A percentile compares a stretch with the other conserved stretches of the same genome.
These are phyloP conservation scores for Phataginus tetradactyla DNA, from an alignment of 2,797 vertebrate species.

Conservation along the genomic window DNA sequence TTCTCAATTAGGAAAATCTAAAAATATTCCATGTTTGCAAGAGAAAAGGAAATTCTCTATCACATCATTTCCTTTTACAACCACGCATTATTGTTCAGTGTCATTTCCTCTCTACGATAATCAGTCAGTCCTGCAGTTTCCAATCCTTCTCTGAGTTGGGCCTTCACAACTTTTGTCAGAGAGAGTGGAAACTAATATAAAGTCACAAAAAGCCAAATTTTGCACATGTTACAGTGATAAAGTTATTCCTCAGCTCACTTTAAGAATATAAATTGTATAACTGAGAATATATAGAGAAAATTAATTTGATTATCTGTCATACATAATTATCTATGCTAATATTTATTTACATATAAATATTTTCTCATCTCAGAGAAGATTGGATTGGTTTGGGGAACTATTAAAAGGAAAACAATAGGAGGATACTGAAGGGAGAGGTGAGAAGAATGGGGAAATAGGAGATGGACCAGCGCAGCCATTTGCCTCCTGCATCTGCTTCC, in stretches of 20 bases:
- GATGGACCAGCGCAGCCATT: too few relatives aligned
- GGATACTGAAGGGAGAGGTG: neutral
- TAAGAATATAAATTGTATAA: neutral
- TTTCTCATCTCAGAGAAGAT: neutral
- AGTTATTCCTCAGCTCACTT: neutral
- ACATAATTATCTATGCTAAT: neutral
- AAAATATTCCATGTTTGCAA: neutral
- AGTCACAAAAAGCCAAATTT: neutral
- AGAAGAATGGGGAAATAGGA: neutral
- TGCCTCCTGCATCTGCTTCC: neutral
- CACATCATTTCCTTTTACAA: constrained; percentile 14
- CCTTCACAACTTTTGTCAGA: neutral
- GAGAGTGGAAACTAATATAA: neutral
- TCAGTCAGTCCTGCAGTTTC: neutral
- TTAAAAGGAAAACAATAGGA: neutral
- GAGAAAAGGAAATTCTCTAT: neutral
- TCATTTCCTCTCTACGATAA: neutral
- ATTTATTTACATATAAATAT: neutral
- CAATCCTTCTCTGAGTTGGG: neutral
- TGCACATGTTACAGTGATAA: neutral
- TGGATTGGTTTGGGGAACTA: neutral
- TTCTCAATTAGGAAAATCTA: constrained; percentile 56
- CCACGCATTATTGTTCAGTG: neutral
- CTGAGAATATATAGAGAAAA: neutral
- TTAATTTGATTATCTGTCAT: neutral